A percentile compares a stretch with the other conserved stretches of the same genome.
Evolutionary conservation across 2,113 vertebrate genomes (phyloP).

Genomic region (Ammospiza caudacuta): DNA sequence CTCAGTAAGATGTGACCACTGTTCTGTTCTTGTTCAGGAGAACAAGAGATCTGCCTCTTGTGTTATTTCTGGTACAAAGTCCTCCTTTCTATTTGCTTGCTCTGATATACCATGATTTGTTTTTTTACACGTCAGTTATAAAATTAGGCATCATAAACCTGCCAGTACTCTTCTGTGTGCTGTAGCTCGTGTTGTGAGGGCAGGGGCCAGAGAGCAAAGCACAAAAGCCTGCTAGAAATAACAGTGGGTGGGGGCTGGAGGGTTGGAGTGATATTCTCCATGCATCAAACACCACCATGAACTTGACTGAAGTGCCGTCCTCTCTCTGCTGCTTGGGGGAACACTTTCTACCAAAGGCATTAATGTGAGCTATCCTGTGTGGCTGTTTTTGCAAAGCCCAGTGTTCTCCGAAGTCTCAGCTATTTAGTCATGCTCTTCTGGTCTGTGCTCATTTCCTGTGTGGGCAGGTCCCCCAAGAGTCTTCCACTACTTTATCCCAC

Average conservation of each 20-base stretch:
- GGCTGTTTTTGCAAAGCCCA: background rate
- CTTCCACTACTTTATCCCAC: background rate
- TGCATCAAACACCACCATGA: accelerated
- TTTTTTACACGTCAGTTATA: background rate
- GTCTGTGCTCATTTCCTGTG: background rate
- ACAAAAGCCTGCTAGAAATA: background rate
- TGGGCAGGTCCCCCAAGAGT: background rate
- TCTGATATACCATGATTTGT: background rate
- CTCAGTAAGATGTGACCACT: background rate
- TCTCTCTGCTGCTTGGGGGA: background rate
- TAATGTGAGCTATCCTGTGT: background rate
- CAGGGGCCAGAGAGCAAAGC: background rate
- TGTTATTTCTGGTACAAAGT: background rate
- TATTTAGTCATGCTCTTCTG: background rate
- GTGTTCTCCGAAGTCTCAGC: background rate
- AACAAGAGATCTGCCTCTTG: background rate
- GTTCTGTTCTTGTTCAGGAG: background rate
- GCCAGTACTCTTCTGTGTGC: background rate
- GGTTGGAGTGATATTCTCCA: background rate
- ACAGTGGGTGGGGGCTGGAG: background rate
- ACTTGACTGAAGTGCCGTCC: background rate
- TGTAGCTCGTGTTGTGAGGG: background rate
- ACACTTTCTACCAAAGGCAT: background rate
- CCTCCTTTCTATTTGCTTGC: background rate
- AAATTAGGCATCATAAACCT: background rate